Evolutionary conservation across 2,888 invertebrate genomes (phyloP), one percentile per base, ranked within the genome.

Genomic region (Oxytorus armatus): DNA sequence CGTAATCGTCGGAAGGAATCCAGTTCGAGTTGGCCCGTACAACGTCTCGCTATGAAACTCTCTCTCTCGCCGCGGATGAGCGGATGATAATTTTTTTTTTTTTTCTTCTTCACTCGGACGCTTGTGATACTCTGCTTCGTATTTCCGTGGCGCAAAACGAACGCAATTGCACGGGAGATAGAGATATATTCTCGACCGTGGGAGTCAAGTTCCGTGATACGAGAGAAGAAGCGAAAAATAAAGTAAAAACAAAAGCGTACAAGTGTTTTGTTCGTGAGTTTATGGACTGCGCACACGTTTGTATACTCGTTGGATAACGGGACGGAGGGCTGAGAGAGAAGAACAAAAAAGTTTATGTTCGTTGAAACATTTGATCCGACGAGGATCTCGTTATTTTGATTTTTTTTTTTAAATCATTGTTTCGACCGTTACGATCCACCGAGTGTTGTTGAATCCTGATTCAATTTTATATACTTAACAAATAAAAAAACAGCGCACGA

Each of bases 1-100:
- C 23, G 39, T 42, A 29, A 68, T 55, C 68, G 25, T 42, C 69
- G 61, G 23, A 39, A 53, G 49, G 33, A 65, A 57, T 79, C 65
- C 75, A 79, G 79, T 79, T 57, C 39, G 68, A 53, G 39, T 74
- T 55, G 33, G 53, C 68, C 53, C 55, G 25, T 33, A 21, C 11
- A 55, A 39, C 36, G 44, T 47, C 21, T 7, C 70, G 44, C 16
- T 44, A 11, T 16, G 47, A 44, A 25, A 63, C 25, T 66, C 36
- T 51, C 33, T 33, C 16, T 3, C 16, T n/a, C 4, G n/a, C 39
- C 5, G 66, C 23, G 16, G 7, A 11, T n/a, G 66, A 49, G 36
- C 51, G 11, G 11, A 0, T 23, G 14, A 23, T 42, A 25, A 4
- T n/a, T 61, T 44, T 25, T n/a, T 23, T 14, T 25, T 4, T n/a